Evolutionary conservation across 2,888 invertebrate genomes (phyloP).

Genomic region (Ashinkailepas kermadecensis): DNA sequence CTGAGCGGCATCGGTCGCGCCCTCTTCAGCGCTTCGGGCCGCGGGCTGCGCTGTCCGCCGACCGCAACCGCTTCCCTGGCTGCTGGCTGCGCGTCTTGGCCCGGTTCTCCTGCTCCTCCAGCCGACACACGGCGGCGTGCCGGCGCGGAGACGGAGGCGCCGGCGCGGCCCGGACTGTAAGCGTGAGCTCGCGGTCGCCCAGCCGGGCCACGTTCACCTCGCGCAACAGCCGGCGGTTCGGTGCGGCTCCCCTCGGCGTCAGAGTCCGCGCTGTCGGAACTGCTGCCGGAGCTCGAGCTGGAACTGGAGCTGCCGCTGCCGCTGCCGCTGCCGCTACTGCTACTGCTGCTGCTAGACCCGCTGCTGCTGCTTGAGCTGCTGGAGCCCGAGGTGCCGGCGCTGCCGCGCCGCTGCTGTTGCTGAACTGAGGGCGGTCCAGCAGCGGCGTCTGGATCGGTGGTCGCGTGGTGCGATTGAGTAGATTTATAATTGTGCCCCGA

Average conservation of each 20-base stretch:
- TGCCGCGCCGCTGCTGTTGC: constrained; percentile 14
- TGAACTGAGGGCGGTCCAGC: constrained; percentile 4
- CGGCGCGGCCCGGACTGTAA: background rate
- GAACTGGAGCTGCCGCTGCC: background rate
- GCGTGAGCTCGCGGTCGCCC: constrained; percentile 18
- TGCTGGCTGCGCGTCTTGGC: constrained; percentile 12
- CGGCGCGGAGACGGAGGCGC: background rate
- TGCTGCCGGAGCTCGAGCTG: constrained; percentile 14
- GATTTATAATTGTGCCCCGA: constrained; percentile 18
- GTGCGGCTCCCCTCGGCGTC: background rate
- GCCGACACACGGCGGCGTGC: background rate
- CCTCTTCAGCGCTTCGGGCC: background rate
- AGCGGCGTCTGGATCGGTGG: background rate
- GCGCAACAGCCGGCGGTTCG: constrained; percentile 9
- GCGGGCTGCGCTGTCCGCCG: constrained; percentile 16
- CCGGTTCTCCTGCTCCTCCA: constrained; percentile 22
- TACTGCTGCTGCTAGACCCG: background rate
- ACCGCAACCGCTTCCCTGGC: constrained; percentile 7
- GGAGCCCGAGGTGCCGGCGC: background rate
- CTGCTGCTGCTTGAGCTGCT: constrained; percentile 13
- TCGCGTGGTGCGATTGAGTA: constrained; percentile 3
- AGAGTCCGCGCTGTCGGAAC: background rate
- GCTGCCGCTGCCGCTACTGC: constrained; percentile 1
- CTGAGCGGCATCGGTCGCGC: constrained; percentile 12
- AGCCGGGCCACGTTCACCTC: constrained; percentile 16